Conservation (phyloP, 2,113 vertebrate species). For the Centropus unirufus region DNA sequence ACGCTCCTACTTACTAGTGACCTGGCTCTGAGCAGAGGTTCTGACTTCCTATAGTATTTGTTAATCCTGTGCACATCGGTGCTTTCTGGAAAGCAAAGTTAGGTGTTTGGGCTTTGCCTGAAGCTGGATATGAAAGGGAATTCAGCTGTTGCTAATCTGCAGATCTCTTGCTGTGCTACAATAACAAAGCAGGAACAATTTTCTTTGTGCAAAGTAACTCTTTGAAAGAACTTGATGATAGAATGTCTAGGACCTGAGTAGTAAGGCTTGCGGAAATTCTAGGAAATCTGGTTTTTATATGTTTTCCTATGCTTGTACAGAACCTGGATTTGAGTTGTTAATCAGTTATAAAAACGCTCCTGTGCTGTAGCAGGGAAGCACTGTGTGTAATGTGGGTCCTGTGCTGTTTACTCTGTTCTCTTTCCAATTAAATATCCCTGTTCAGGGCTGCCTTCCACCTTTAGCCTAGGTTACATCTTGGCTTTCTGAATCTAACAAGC, state of each 20-base stretch:
- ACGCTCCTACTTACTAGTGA: background rate
- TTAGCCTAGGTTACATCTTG: background rate
- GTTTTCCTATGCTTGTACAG: background rate
- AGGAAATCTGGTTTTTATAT: background rate
- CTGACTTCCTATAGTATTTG: background rate
- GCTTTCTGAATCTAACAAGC: background rate
- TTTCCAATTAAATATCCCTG: background rate
- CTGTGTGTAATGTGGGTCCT: background rate
- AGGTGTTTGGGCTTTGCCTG: background rate
- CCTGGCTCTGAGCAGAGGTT: background rate
- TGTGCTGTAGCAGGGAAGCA: background rate
- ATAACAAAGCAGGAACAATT: background rate
- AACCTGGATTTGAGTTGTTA: background rate
- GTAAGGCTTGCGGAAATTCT: background rate
- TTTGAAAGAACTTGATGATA: background rate
- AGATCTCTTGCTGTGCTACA: background rate
- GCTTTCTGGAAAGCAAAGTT: background rate
- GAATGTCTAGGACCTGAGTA: background rate
- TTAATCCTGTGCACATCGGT: background rate
- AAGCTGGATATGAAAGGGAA: background rate
- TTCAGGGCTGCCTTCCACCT: background rate
- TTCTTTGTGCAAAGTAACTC: background rate
- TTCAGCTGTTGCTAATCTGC: background rate
- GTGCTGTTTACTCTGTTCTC: background rate
- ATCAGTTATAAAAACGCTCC: background rate